Base-by-base conservation (phyloP, 1,140 invertebrate genomes). In the Drosophila albomicans region DNA sequence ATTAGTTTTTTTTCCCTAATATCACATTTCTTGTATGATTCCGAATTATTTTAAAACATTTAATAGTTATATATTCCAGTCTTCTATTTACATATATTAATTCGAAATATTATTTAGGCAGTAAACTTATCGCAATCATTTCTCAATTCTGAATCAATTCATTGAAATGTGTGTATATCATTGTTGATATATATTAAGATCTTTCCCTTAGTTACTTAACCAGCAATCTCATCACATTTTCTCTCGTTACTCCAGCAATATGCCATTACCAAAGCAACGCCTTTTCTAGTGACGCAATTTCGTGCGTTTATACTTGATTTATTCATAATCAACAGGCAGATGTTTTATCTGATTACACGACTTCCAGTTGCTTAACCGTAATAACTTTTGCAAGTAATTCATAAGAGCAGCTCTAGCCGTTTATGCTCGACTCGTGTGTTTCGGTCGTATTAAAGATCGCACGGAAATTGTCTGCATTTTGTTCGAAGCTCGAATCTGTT, bases 381-480 rank as follows among this genome's bases (percentile, higher is more conserved):
- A 62, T 62, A 68, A 61, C 64, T 62, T 62, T 69, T 63, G 57
- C 49, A 28, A 35, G 38, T 41, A 56, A 69, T 52, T 69, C 41
- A 51, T 67, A 54, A 49, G n/a, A 48, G 15, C 28, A 46, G 16
- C n/a, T 71, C 64, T 64, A 52, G 35, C 54, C 15, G 8, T 75
- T 75, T 58, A 62, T 41, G 7, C 30, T 59, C 13, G 15, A 46
- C 58, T 46, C 58, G 15, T 32, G 32, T 11, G 20, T 38, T 8
- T 16, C 41, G 51, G 11, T 11, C 45, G 41, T 52, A 74, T 69
- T 69, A 69, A 75, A 61, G 45, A 75, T 58, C 67, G 59, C 15
- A 20, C 25, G 45, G 43, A 35, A 69, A 69, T 41, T 48, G 28
- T 51, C 54, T 49, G 58, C 38, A 43, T 28, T 28, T 16, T 54